Conservation (phyloP, 2,113 vertebrate genomes). For the Carassius carassius region DNA sequence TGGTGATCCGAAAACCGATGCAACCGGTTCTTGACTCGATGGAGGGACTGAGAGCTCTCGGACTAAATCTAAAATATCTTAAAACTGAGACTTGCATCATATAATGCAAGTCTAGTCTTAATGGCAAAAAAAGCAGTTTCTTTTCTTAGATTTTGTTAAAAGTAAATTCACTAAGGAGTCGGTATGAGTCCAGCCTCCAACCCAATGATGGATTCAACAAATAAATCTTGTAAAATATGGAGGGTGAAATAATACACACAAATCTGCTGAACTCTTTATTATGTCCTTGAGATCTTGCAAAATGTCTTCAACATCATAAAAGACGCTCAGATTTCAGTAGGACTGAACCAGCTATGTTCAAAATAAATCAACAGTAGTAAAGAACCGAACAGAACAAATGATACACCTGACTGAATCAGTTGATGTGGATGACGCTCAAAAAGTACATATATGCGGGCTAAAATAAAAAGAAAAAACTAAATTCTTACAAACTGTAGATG, state of each 20-base stretch:
- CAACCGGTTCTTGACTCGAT: too few species aligned
- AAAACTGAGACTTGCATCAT: background rate
- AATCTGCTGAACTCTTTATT: conserved; percentile 46
- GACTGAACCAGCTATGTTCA: background rate
- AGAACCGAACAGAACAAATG: background rate
- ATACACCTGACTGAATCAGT: background rate
- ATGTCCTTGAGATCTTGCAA: background rate
- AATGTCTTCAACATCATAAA: background rate
- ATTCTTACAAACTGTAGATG: background rate
- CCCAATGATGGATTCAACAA: background rate
- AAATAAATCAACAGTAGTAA: background rate
- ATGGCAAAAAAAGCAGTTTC: background rate
- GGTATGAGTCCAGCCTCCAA: too few species aligned
- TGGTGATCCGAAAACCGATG: too few species aligned
- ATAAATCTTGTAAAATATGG: background rate
- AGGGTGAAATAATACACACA: background rate
- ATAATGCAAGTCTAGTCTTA: background rate
- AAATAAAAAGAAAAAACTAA: background rate
- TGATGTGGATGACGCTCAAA: background rate
- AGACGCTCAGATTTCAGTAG: background rate
- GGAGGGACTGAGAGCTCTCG: too few species aligned
- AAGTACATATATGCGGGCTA: background rate
- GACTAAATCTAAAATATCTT: too few species aligned
- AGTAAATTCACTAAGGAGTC: too few species aligned
- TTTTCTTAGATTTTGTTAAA: background rate